These are phyloP conservation scores for Mormyrops boulengeri DNA, from an alignment of 2,797 vertebrate genomes.

Conservation along the genomic window DNA sequence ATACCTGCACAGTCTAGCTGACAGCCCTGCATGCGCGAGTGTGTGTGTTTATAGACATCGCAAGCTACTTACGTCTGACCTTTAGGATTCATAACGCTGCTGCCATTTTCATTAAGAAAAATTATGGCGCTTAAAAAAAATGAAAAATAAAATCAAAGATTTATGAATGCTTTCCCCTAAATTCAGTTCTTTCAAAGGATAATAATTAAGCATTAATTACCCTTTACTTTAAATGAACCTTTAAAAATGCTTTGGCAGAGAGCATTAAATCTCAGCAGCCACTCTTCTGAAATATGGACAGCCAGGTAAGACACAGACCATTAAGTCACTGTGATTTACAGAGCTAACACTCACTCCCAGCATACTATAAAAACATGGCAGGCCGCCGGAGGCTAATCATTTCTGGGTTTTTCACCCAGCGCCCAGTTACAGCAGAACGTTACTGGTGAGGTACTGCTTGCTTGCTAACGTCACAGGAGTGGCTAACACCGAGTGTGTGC, in stretches of 20 bases:
- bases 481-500: neutral
- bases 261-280: slow-evolving; percentile 13
- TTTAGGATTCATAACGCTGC: slow-evolving; percentile 16
- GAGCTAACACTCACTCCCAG: neutral
- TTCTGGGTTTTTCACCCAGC: neutral
- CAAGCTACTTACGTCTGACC: slow-evolving; percentile 4
- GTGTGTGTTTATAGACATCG: neutral
- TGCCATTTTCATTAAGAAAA: neutral
- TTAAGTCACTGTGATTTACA: slow-evolving; percentile 9
- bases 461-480: neutral
- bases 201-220: neutral
- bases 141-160: neutral
- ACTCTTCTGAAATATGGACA: slow-evolving; percentile 7
- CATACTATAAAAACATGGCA: neutral
- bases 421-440: neutral
- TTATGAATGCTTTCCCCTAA: slow-evolving; percentile 15
- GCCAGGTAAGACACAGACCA: neutral
- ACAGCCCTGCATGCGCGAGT: neutral
- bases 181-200: neutral
- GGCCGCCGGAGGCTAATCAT: neutral
- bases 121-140: slow-evolving; percentile 2
- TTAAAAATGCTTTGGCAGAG: neutral
- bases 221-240: slow-evolving; percentile 7
- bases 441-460: neutral
- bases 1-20: neutral